phyloP scores from a whole-genome alignment of 2,797 vertebrate genomes.

The Hemibagrus guttatus region DNA sequence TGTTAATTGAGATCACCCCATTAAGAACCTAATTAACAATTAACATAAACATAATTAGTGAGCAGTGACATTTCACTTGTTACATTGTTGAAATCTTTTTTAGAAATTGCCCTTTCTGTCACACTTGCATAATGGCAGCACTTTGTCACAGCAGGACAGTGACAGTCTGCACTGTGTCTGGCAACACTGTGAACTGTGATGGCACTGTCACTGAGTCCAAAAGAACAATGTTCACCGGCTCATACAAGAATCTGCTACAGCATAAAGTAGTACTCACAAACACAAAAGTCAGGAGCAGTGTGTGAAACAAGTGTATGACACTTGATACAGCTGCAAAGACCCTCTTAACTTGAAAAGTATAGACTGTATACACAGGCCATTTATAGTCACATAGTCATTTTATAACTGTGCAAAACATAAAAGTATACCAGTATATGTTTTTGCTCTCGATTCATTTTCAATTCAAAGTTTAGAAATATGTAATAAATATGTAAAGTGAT shows the following conservation, averaged over 20 bases:
- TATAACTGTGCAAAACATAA: not conserved
- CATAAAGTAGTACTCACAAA: not conserved
- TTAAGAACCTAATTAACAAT: conserved; percentile 98
- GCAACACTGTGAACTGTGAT: conserved; percentile 37
- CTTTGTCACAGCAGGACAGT: conserved; percentile 87
- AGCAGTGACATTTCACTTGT: conserved; percentile 93
- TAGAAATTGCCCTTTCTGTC: conserved; percentile 93
- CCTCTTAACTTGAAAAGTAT: no score
- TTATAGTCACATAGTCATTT: not conserved
- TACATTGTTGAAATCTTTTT: conserved; percentile 97
- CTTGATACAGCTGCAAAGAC: not conserved
- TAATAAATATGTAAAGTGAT: not conserved
- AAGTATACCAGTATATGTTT: not conserved
- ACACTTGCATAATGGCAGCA: conserved; percentile 85
- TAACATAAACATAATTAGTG: conserved; percentile 99
- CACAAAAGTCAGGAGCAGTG: not conserved
- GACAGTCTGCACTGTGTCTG: conserved; percentile 72
- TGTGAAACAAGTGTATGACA: not conserved
- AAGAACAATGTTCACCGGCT: not conserved
- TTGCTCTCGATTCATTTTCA: not conserved
- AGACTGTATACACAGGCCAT: not conserved
- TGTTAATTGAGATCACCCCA: conserved; percentile 97
- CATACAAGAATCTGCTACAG: not conserved
- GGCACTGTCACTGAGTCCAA: conserved; percentile 24
- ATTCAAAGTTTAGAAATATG: not conserved